Evolutionary conservation across 2,113 vertebrate genomes (phyloP).

Genomic region (Brachypteracias leptosomus): DNA sequence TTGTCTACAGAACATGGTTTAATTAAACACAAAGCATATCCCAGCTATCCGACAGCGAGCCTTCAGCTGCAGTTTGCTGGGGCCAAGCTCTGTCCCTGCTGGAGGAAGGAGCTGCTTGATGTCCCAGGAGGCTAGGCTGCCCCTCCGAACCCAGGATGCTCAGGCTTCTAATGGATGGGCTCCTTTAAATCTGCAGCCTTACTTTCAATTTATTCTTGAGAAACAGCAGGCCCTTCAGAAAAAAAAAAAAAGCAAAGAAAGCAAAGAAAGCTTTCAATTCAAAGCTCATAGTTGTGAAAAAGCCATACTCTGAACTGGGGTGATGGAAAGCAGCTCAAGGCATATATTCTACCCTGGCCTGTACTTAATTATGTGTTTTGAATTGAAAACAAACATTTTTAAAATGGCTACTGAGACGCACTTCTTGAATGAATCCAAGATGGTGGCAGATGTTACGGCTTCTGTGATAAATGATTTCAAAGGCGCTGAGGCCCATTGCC

Average conservation of each 20-base stretch:
- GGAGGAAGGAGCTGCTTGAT: neutral
- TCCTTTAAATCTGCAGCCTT: constrained; percentile 9
- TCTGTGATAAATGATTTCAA: constrained; percentile 31
- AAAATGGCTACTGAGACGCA: constrained; percentile 58
- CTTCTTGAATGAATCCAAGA: constrained; percentile 52
- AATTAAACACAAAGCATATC: neutral
- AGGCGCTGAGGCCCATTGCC: neutral
- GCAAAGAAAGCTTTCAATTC: constrained; percentile 11
- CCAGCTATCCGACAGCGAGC: neutral
- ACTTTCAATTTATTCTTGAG: constrained; percentile 24
- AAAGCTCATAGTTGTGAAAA: constrained; percentile 53
- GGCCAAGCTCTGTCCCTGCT: accelerated
- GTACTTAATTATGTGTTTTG: constrained; percentile 67
- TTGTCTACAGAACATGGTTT: neutral
- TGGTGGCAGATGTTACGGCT: constrained; percentile 23
- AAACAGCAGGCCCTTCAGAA: neutral
- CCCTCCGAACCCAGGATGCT: neutral
- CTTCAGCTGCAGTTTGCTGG: neutral
- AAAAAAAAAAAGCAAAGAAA: neutral
- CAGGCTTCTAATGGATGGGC: neutral
- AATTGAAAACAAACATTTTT: constrained; percentile 66
- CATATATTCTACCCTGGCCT: constrained; percentile 44
- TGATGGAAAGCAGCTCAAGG: constrained; percentile 53
- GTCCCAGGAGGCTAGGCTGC: neutral
- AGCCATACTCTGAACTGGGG: neutral